Base-by-base conservation (phyloP, 2,888 invertebrate species). In the Mamestra brassicae region DNA sequence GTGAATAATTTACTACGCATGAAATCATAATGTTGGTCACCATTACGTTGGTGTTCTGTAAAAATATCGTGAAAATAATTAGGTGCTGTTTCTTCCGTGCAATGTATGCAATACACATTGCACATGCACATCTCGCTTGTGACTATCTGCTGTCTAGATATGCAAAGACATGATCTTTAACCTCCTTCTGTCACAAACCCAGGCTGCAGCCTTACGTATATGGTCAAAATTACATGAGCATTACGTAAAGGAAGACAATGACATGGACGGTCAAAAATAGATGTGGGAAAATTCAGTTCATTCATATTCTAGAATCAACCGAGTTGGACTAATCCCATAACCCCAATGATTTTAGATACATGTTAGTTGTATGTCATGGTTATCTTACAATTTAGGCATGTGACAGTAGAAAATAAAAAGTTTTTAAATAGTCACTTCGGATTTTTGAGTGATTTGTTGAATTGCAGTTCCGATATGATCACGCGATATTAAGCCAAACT, bases 241-340 rank as follows among this genome's bases (percentile, higher is more conserved):
- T 78, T 78, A 81, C 67, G 67, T 74, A 80, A 80, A 60, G 8
- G n/a, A 54, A 67, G 8, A 67, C 42, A 67, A 77, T 60, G 11
- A 34, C 17, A n/a, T 7, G 17, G 57, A 52, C 26, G 45, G 71
- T 63, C n/a, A 34, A 47, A 58, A 67, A 42, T 67, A 36, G 13
- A 55, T 47, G 57, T 74, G 77, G 52, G 74, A 74, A 66, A 63
- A 57, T 55, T 50, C 10, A 26, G 50, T 11, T 58, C 15, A 42
- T 45, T 52, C 15, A 54, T 7, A 42, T 50, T 17, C 15, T 17
- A 45, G 42, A 76, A 71, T 62, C 7, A 45, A 62, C 15, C 11
- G 45, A 62, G 45, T 55, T 57, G n/a, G 55, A 36, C 11, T 36
- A 15, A 72, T 26, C 26, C 2, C 5, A 34, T 36, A 15, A 72